These are phyloP conservation scores for Drosophila ustulata DNA, from an alignment of 2,888 invertebrate species.

Conservation along the genomic window DNA sequence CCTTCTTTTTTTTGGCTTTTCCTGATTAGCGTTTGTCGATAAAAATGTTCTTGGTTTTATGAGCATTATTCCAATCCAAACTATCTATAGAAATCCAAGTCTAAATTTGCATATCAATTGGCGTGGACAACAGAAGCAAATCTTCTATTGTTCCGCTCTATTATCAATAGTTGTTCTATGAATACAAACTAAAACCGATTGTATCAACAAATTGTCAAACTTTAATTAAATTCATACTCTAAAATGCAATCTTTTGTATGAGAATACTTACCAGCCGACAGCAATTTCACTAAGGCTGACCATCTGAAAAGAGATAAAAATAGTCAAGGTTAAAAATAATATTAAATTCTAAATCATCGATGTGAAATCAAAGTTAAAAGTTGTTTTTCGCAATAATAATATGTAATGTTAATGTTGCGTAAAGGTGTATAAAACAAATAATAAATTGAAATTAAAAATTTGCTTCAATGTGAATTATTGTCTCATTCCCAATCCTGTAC, in stretches of 20 bases:
- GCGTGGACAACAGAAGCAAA: not conserved
- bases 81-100: slow-evolving; percentile 4
- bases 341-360: no score
- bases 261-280: not conserved
- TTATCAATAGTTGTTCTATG: not conserved
- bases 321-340: no score
- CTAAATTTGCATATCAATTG: slow-evolving; percentile 51
- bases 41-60: slow-evolving; percentile 4
- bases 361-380: no score
- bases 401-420: no score
- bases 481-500: no score
- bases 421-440: no score
- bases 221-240: slow-evolving; percentile 12
- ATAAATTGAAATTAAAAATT: no score
- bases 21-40: slow-evolving; percentile 44
- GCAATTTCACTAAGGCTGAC: not conserved
- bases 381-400: no score
- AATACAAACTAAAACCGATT: not conserved
- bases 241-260: not conserved
- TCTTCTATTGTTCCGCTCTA: slow-evolving; percentile 5
- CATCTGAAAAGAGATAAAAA: not conserved
- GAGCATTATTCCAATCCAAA: slow-evolving; percentile 3
- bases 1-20: slow-evolving; percentile 21
- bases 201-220: slow-evolving; percentile 3
- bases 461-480: no score